Base-by-base conservation (phyloP, 2,113 vertebrate genomes). In the Rafetus swinhoei region DNA sequence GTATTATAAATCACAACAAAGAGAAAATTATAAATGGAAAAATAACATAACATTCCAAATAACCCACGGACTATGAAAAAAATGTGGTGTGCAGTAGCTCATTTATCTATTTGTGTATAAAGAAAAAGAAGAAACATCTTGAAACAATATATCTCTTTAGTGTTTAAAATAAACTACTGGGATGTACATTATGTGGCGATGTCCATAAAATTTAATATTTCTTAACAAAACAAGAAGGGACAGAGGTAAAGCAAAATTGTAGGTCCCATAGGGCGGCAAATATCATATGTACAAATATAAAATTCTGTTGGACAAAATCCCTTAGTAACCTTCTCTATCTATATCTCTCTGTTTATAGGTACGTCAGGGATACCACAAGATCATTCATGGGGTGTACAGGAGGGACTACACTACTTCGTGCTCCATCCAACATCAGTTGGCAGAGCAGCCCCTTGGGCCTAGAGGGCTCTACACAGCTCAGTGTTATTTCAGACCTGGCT, bases 1-100 rank as follows among this genome's bases (percentile, higher is more conserved):
- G 8, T 25, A n/a, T 65, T 89, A 82, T 86, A 93, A 83, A 95
- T 93, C 27, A 39, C 11, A 81, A 29, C 3, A 93, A 84, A 95
- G 9, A 93, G 32, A 14, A 95, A 94, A 55, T 32, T 77, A 9
- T 89, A 90, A 88, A 80, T 62, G 1, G 29, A 87, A 87, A 53
- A 8, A 80, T 62, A 92, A 52, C 4, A 57, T 76, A 59, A 18
- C 1, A 55, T 84, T 90, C n/a, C 7, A 86, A 32, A 27, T 56
- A 84, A 7, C 18, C 69, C 3, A 55, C 59, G 9, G 10, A 77
- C 3, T 2, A 2, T 85, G 7, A 87, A 45, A 95, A 76, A 14
- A 79, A 10, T 85, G n/a, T 18, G 1, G 19, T 60, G 19, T 32
- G 4, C 6, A 50, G 32, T 85, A 81, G 2, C 14, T 77, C 84